These are phyloP conservation scores for Machaerirhynchus nigripectus DNA, from an alignment of 2,113 vertebrate species.

Conservation along the genomic window DNA sequence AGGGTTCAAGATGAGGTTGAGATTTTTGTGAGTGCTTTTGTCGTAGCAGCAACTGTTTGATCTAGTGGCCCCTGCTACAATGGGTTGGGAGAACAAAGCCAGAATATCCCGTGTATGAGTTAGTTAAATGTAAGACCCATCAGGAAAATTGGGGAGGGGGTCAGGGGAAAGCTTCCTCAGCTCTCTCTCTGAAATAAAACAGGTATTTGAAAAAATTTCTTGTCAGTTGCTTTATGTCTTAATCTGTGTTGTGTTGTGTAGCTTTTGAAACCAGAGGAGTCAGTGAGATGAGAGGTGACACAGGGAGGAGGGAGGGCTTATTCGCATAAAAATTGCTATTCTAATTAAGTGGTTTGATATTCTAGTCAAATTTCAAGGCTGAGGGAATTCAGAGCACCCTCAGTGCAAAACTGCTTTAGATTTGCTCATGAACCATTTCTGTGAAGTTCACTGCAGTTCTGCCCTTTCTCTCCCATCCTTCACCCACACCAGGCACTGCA, in stretches of 20 bases:
- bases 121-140: background rate
- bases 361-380: conserved; percentile 34
- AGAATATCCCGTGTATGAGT: conserved; percentile 53
- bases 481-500: conserved; percentile 48
- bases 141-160: background rate
- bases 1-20: conserved; percentile 87
- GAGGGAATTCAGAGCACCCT: background rate
- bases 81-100: conserved; percentile 71
- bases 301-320: background rate
- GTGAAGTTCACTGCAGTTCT: conserved; percentile 56
- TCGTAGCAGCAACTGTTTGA: conserved; percentile 75
- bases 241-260: fast-evolving
- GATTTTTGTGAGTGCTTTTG: conserved; percentile 77
- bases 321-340: background rate
- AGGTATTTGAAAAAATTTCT: background rate
- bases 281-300: background rate
- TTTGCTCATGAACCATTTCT: background rate
- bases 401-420: conserved; percentile 35
- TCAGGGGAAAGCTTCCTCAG: background rate
- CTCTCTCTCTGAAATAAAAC: background rate
- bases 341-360: background rate
- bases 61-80: conserved; percentile 74
- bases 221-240: background rate
- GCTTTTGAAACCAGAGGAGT: background rate
- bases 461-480: background rate